These are phyloP conservation scores for Peromyscus maniculatus DNA, from an alignment of 2,113 vertebrate species.

Conservation along the genomic window DNA sequence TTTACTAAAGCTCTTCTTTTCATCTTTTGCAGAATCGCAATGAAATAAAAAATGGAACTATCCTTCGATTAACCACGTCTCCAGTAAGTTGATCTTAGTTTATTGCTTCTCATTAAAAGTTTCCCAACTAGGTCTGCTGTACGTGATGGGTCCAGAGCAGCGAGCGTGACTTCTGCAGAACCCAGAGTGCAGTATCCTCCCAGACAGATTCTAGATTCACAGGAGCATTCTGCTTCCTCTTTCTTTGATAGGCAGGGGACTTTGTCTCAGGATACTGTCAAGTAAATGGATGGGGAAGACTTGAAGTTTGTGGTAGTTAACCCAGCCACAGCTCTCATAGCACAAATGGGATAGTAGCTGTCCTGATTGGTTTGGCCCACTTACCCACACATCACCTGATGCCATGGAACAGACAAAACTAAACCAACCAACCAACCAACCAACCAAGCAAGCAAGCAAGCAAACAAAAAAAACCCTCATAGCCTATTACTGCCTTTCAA, in stretches of 20 bases:
- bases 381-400: neutral
- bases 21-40: conserved; percentile 94
- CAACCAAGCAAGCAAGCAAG: too few species aligned
- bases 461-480: neutral
- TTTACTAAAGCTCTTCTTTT: conserved; percentile 74
- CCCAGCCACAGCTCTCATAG: neutral
- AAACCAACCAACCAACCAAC: neutral
- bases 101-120: neutral
- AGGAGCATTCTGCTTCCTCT: neutral
- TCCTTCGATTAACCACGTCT: conserved; percentile 96
- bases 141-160: neutral
- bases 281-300: neutral
- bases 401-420: neutral
- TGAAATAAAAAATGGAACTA: conserved; percentile 98
- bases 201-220: neutral
- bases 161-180: neutral
- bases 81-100: conserved; percentile 91
- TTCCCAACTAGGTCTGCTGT: neutral
- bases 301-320: neutral
- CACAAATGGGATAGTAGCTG: neutral
- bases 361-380: neutral
- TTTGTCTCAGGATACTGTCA: neutral
- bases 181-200: neutral
- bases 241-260: neutral
- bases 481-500: neutral